A percentile compares a stretch with the other conserved stretches of the same genome.
phyloP scores from a whole-genome alignment of 2,888 invertebrate species.

The Acanthosepion esculentum region DNA sequence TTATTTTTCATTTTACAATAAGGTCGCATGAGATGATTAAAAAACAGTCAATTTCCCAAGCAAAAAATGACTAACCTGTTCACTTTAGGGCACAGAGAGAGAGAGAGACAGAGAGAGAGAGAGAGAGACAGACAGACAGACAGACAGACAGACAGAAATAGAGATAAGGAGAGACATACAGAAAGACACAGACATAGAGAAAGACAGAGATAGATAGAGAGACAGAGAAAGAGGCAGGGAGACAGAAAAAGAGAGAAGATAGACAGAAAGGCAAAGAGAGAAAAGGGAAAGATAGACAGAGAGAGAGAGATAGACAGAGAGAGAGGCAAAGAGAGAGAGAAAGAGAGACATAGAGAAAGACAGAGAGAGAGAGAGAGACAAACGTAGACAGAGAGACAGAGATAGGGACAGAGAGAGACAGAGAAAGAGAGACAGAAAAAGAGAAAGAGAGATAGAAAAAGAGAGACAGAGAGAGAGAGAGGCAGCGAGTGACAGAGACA shows the following conservation, averaged over 20 bases:
- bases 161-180: too few relatives aligned
- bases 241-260: neutral
- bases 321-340: accelerated
- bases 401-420: neutral
- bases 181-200: neutral
- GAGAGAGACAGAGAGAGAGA: neutral
- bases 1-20: too few relatives aligned
- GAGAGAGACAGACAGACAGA: neutral
- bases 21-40: too few relatives aligned
- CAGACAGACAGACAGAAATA: too few relatives aligned
- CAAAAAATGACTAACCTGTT: too few relatives aligned
- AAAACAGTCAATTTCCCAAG: too few relatives aligned
- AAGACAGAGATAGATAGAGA: neutral
- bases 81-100: neutral
- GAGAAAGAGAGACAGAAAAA: too few relatives aligned
- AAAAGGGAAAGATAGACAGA: neutral
- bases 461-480: neutral
- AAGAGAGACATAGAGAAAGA: neutral
- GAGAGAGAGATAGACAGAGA: neutral
- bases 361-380: neutral
- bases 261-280: accelerated
- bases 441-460: neutral
- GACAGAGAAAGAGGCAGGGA: neutral
- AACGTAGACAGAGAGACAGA: neutral
- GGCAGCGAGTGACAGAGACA: too few relatives aligned